These are phyloP conservation scores for Rhodeus uyekii DNA, from an alignment of 2,797 vertebrate genomes.

Conservation along the genomic window DNA sequence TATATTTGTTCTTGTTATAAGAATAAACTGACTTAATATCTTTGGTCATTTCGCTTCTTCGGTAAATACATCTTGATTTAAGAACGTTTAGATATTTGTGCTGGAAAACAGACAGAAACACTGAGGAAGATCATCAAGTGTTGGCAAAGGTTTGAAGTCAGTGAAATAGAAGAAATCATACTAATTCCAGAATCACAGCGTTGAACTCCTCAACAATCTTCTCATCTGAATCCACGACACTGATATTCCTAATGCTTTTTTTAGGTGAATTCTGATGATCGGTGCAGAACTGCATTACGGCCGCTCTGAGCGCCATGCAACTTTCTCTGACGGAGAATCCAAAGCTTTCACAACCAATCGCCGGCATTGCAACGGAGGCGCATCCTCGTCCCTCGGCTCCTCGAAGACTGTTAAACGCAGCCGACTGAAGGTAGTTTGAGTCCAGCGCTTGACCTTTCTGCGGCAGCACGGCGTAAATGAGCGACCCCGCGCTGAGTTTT, in stretches of 20 bases:
- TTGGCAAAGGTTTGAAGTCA: neutral
- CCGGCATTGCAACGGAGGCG: constrained; percentile 58
- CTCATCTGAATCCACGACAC: constrained; percentile 53
- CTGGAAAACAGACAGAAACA: neutral
- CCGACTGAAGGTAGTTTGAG: constrained; percentile 19
- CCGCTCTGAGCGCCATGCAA: constrained; percentile 47
- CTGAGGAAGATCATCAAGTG: neutral
- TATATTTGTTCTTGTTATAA: too few species aligned
- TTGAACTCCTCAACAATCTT: constrained; percentile 55
- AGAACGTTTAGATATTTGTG: too few species aligned
- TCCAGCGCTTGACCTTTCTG: constrained; percentile 35
- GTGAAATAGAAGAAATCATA: constrained; percentile 30
- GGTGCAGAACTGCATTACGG: constrained; percentile 45
- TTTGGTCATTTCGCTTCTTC: too few species aligned
- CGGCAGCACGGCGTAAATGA: constrained; percentile 58
- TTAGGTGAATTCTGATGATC: neutral
- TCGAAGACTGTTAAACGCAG: constrained; percentile 42
- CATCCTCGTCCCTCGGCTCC: constrained; percentile 40
- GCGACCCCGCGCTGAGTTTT: constrained; percentile 49
- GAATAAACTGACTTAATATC: too few species aligned
- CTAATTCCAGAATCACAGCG: constrained; percentile 42
- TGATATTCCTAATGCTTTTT: constrained; percentile 56
- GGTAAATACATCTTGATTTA: too few species aligned
- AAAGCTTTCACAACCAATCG: constrained; percentile 45
- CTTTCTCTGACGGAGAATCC: constrained; percentile 56